phyloP scores from a whole-genome alignment of 2,888 invertebrate genomes.

The Drosophila multiciliata region DNA sequence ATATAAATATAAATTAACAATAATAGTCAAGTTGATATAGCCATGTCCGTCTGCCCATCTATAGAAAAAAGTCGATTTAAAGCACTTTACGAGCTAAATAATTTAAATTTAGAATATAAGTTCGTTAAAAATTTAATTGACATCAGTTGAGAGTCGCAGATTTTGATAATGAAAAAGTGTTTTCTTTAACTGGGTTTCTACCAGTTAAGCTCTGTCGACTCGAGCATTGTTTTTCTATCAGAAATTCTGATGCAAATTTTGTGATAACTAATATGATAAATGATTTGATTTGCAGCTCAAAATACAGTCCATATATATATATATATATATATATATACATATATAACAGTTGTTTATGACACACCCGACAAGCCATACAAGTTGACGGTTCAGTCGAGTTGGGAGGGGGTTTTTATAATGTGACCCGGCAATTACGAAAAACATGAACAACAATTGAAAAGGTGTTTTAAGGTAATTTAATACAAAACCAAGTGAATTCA shows the following conservation, averaged over 20 bases:
- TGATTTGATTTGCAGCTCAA: background rate
- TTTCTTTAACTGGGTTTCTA: background rate
- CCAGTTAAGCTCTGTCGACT: background rate
- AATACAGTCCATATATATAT: background rate
- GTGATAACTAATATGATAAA: background rate
- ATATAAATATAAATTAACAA: background rate
- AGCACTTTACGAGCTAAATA: background rate
- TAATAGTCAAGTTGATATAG: accelerated
- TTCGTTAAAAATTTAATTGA: background rate
- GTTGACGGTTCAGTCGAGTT: conserved; percentile 11
- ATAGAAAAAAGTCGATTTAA: background rate
- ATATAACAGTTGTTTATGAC: conserved; percentile 46
- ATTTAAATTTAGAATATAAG: background rate
- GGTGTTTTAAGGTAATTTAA: conserved; percentile 63
- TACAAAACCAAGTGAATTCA: conserved; percentile 38
- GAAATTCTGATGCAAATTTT: background rate
- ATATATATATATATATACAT: background rate
- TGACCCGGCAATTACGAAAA: conserved; percentile 65
- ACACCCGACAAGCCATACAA: conserved; percentile 61
- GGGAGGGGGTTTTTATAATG: conserved; percentile 22
- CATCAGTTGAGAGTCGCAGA: background rate
- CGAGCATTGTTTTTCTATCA: background rate
- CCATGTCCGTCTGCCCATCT: background rate
- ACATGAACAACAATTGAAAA: conserved; percentile 74
- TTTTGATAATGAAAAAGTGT: background rate